A percentile compares a stretch with the other conserved stretches of the same genome.
Conservation (phyloP, 2,113 vertebrate genomes). For the Tupaia tana region DNA sequence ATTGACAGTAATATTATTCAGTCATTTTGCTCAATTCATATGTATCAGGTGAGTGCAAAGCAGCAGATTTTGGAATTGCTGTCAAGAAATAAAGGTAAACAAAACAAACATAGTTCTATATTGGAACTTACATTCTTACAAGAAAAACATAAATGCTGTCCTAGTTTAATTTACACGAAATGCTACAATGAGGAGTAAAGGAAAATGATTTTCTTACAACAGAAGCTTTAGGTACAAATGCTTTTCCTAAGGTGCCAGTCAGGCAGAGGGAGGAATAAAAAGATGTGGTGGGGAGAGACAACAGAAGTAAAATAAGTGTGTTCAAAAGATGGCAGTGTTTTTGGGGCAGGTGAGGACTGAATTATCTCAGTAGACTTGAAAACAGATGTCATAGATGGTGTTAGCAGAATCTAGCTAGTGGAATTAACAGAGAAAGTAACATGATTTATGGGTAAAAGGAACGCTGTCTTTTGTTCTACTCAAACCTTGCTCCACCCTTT, state of each 20-base stretch:
- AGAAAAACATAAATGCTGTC: neutral
- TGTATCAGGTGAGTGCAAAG: neutral
- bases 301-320: neutral
- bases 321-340: neutral
- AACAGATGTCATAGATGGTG: rapidly evolving
- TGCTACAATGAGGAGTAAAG: neutral
- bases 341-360: neutral
- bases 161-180: neutral
- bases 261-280: neutral
- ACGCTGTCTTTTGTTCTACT: neutral
- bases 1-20: neutral
- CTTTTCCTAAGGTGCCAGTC: neutral
- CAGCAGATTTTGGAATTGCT: neutral
- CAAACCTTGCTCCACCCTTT: neutral
- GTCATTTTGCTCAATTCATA: neutral
- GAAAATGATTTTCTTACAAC: neutral
- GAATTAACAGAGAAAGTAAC: neutral
- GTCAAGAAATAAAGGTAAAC: neutral
- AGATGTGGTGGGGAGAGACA: no score
- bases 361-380: neutral
- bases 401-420: neutral
- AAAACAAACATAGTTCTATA: neutral
- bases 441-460: neutral
- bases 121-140: neutral
- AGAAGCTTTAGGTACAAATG: neutral